phyloP scores from a whole-genome alignment of 1,140 invertebrate genomes.

The Nautilus pompilius region DNA sequence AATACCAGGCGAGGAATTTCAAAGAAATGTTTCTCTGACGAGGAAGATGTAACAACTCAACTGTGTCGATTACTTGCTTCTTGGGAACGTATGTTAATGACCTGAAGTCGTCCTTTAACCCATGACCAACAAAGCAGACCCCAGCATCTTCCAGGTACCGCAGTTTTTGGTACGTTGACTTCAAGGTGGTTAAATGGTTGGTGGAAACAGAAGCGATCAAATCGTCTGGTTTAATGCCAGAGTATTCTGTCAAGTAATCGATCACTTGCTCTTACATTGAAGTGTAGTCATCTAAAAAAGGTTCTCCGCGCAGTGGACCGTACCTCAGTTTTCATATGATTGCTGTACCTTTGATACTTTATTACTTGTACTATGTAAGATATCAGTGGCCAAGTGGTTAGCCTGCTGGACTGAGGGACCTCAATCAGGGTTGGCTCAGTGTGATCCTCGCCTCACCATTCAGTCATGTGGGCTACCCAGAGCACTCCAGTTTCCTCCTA shows the following conservation, averaged over 20 bases:
- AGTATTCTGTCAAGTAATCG: slow-evolving; percentile 89
- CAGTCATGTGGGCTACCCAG: no score
- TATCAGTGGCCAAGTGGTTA: no score
- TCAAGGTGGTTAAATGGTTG: slow-evolving; percentile 85
- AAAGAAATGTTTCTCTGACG: slow-evolving; percentile 87
- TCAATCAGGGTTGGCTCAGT: no score
- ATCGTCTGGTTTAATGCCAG: slow-evolving; percentile 87
- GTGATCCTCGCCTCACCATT: no score
- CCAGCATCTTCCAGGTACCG: slow-evolving; percentile 81
- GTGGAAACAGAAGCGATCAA: slow-evolving; percentile 82
- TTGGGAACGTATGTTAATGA: slow-evolving; percentile 65
- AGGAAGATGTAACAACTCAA: slow-evolving; percentile 80
- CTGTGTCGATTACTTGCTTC: slow-evolving; percentile 85
- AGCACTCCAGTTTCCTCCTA: no score
- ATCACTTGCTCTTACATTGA: slow-evolving; percentile 83
- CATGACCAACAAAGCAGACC: slow-evolving; percentile 87
- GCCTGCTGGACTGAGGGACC: no score
- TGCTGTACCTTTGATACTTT: no score
- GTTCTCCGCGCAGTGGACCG: slow-evolving; percentile 74
- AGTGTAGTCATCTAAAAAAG: slow-evolving; percentile 92
- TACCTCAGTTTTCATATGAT: no score
- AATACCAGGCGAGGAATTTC: slow-evolving; percentile 87
- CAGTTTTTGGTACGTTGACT: slow-evolving; percentile 84
- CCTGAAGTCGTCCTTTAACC: slow-evolving; percentile 87
- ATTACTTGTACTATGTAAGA: no score